Conservation (phyloP, 2,888 invertebrate species). For the Bellardia bayeri region DNA sequence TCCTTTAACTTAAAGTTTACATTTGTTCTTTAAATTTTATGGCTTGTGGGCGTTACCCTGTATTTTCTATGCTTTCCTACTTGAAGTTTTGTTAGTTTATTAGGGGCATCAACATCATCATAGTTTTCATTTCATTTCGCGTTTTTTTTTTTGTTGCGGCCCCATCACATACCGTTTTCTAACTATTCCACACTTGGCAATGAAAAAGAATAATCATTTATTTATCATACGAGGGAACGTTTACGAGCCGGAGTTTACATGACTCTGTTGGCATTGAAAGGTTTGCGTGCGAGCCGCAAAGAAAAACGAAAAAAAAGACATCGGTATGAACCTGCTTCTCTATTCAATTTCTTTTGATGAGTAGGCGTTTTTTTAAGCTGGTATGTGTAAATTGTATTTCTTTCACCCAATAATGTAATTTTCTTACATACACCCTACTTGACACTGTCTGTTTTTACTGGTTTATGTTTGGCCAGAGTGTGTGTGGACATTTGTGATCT, state of each 20-base stretch:
- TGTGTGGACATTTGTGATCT: constrained; percentile 45
- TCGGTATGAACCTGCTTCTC: constrained; percentile 65
- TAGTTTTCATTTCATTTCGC: constrained; percentile 56
- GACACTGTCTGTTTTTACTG: constrained; percentile 43
- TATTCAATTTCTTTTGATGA: constrained; percentile 70
- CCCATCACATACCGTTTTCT: background rate
- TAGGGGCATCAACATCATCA: constrained; percentile 59
- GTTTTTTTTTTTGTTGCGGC: constrained; percentile 9
- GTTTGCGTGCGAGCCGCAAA: constrained; percentile 49
- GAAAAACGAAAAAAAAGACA: background rate
- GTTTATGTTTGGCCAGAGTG: background rate
- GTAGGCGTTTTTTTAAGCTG: constrained; percentile 65
- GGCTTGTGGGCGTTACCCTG: constrained; percentile 66
- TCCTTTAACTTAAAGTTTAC: constrained; percentile 35
- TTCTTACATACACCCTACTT: constrained; percentile 48
- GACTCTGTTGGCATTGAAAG: constrained; percentile 19
- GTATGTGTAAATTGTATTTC: constrained; percentile 67
- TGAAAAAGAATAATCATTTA: constrained; percentile 10
- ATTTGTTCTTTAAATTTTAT: constrained; percentile 26
- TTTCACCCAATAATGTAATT: constrained; percentile 54
- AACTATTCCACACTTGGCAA: constrained; percentile 29
- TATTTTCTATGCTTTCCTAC: constrained; percentile 55
- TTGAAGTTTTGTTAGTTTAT: constrained; percentile 69
- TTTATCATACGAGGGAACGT: constrained; percentile 35
- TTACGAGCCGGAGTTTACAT: background rate